A percentile compares a stretch with the other conserved stretches of the same genome.
phyloP scores from a whole-genome alignment of 2,888 invertebrate genomes.

The Drosophila suboccidentalis region DNA sequence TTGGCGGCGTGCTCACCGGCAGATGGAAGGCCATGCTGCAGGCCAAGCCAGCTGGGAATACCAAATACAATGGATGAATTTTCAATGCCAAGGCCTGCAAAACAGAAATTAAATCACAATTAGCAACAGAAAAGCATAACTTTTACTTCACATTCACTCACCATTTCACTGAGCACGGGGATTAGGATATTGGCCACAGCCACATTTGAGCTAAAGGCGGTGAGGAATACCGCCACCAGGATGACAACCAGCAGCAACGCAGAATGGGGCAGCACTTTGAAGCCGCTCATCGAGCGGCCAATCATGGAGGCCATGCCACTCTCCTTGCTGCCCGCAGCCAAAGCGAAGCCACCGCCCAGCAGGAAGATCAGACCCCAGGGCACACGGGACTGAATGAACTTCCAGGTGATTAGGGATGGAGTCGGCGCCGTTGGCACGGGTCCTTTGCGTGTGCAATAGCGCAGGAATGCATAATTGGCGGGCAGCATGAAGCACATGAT shows the following conservation, averaged over 20 bases:
- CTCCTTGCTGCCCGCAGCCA: conserved; percentile 93
- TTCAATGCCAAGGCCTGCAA: conserved; percentile 89
- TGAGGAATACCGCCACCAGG: conserved; percentile 91
- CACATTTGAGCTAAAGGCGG: conserved; percentile 96
- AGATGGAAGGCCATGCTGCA: conserved; percentile 97
- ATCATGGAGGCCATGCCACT: conserved; percentile 92
- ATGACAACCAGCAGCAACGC: conserved; percentile 91
- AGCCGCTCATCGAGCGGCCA: conserved; percentile 89
- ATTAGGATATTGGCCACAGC: conserved; percentile 95
- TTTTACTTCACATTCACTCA: conserved; percentile 72
- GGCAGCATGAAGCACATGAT: conserved; percentile 94
- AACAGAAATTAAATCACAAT: conserved; percentile 23
- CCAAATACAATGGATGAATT: conserved; percentile 94
- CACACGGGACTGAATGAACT: conserved; percentile 92
- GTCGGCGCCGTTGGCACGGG: conserved; percentile 88
- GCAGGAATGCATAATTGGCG: conserved; percentile 91
- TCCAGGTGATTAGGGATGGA: conserved; percentile 93
- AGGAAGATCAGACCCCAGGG: conserved; percentile 96
- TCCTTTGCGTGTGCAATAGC: conserved; percentile 87
- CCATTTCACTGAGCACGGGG: conserved; percentile 93
- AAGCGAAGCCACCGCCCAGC: conserved; percentile 95
- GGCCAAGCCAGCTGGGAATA: conserved; percentile 94
- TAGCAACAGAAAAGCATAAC: not conserved
- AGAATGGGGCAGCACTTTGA: conserved; percentile 88
- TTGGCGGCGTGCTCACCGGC: conserved; percentile 97